These are phyloP conservation scores for Cebidichthys violaceus DNA, from an alignment of 2,113 vertebrate species.

Conservation along the genomic window DNA sequence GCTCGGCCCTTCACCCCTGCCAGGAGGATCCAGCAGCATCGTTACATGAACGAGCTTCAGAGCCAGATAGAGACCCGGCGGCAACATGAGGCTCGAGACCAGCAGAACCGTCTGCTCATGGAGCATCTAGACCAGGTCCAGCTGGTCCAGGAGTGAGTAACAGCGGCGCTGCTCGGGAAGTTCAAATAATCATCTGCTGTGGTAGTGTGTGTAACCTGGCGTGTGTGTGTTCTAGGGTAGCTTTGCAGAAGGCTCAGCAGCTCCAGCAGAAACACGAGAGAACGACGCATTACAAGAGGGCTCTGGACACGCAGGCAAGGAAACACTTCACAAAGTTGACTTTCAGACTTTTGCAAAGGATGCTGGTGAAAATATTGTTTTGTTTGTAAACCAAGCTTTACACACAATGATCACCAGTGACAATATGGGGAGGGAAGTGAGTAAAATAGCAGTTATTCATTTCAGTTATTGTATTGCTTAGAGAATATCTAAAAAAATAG, in stretches of 20 bases:
- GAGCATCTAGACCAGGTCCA: constrained; percentile 84
- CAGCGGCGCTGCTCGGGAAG: not conserved
- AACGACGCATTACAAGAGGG: constrained; percentile 78
- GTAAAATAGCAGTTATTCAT: too few species aligned
- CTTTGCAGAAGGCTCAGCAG: constrained; percentile 79
- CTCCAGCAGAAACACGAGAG: constrained; percentile 81
- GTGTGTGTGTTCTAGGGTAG: constrained; percentile 77
- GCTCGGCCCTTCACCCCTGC: constrained; percentile 82
- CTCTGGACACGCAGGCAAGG: constrained; percentile 85
- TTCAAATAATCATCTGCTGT: not conserved
- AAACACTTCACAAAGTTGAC: not conserved
- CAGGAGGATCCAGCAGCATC: constrained; percentile 73
- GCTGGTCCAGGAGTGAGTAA: constrained; percentile 85
- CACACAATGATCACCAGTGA: too few species aligned
- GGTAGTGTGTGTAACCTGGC: not conserved
- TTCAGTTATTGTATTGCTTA: too few species aligned
- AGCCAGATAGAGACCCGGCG: constrained; percentile 75
- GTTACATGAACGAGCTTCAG: constrained; percentile 80
- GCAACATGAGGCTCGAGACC: constrained; percentile 70
- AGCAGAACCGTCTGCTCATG: constrained; percentile 73
- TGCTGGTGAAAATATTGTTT: not conserved
- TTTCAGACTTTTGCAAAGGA: not conserved
- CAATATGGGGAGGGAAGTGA: too few species aligned
- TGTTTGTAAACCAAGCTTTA: too few species aligned
- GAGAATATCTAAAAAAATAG: not conserved